A percentile compares a stretch with the other conserved stretches of the same genome.
These are phyloP conservation scores for Holothuria glaberrima DNA, from an alignment of 35 echinoderm and acorn worm species.

Conservation along the genomic window DNA sequence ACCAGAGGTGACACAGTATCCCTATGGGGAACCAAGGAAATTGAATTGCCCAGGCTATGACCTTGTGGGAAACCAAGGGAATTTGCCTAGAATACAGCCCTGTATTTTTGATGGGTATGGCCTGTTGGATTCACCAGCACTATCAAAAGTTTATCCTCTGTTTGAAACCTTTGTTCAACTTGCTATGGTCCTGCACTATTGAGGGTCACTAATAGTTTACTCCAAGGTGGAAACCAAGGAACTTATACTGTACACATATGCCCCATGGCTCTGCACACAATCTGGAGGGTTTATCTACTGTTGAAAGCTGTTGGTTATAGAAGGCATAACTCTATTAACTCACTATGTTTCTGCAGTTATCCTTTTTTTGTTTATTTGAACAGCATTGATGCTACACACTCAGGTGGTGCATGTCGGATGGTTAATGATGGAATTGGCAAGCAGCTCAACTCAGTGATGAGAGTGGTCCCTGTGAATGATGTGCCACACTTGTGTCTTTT, in stretches of 20 bases:
- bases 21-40: no score
- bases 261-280: neutral
- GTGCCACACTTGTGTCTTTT: conserved; percentile 33
- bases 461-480: neutral
- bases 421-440: conserved; percentile 37
- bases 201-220: neutral
- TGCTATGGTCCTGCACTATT: neutral
- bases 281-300: neutral
- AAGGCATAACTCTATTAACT: neutral
- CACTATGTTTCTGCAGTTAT: neutral
- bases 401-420: conserved; percentile 45
- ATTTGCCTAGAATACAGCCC: no score
- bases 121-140: no score
- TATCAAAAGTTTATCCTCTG: no score
- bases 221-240: neutral
- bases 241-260: neutral
- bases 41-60: no score
- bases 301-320: neutral
- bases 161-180: neutral
- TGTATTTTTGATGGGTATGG: no score
- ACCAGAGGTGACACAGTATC: no score
- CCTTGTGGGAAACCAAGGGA: no score
- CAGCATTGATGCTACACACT: conserved; percentile 49
- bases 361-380: neutral
- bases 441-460: conserved; percentile 9